Evolutionary conservation across 2,888 invertebrate species (phyloP).

Genomic region (Drosophila aldrichi): DNA sequence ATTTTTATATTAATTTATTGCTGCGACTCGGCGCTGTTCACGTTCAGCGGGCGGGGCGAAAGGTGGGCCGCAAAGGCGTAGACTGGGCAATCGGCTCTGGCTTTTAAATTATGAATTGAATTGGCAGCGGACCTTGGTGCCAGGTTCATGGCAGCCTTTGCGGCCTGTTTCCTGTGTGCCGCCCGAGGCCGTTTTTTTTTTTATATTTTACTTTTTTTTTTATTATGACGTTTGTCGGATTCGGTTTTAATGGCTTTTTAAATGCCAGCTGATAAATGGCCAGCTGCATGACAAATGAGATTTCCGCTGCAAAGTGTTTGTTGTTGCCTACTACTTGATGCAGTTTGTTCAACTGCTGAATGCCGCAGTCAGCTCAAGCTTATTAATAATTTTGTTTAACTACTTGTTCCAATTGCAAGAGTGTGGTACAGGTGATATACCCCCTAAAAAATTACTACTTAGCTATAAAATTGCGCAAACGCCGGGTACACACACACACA

Average conservation of each 20-base stretch:
- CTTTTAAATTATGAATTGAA: conserved; percentile 78
- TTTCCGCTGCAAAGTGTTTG: conserved; percentile 66
- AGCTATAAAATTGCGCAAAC: conserved; percentile 50
- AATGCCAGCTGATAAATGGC: conserved; percentile 79
- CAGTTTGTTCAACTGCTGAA: conserved; percentile 37
- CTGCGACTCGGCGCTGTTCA: conserved; percentile 45
- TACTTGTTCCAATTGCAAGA: conserved; percentile 17
- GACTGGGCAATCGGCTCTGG: conserved; percentile 46
- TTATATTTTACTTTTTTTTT: conserved; percentile 16
- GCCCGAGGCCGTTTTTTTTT: neutral
- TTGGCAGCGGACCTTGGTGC: conserved; percentile 49
- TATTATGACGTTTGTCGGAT: conserved; percentile 65
- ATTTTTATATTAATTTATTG: conserved; percentile 83
- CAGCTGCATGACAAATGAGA: conserved; percentile 77
- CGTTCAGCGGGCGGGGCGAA: neutral
- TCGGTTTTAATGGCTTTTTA: conserved; percentile 82
- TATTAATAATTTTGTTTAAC: conserved; percentile 59
- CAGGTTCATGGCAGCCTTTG: conserved; percentile 40
- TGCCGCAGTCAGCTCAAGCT: conserved; percentile 42
- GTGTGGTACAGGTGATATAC: neutral
- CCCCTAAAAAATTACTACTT: neutral
- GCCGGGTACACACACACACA: neutral
- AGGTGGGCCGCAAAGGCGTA: neutral
- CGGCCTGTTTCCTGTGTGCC: conserved; percentile 42
- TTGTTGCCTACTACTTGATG: conserved; percentile 25